Conservation (phyloP, 2,113 vertebrate genomes). For the Oxyura jamaicensis region DNA sequence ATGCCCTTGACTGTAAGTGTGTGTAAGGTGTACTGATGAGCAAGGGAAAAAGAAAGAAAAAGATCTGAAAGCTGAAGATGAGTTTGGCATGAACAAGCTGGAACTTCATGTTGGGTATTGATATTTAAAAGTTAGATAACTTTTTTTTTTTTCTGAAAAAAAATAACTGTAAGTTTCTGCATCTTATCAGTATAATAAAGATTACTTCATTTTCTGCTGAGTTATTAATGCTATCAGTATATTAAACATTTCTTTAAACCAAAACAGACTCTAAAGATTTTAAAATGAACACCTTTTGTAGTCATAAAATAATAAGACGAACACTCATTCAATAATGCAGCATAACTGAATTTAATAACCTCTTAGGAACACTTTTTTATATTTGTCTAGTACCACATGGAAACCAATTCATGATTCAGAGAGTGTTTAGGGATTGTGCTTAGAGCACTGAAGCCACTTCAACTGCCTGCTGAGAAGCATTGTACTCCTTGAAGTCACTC, state of each 20-base stretch:
- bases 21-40: slow-evolving; percentile 7
- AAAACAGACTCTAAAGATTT: background rate
- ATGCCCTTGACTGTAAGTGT: background rate
- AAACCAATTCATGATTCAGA: background rate
- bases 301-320: background rate
- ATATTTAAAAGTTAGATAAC: background rate
- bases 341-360: background rate
- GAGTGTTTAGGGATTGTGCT: background rate
- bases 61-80: background rate
- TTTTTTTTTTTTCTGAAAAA: background rate
- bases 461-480: background rate
- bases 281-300: background rate
- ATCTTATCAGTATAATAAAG: background rate
- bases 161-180: background rate
- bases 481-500: too few relatives aligned
- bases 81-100: background rate
- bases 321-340: background rate
- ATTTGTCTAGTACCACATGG: background rate
- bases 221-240: background rate
- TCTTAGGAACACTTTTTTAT: background rate
- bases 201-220: background rate
- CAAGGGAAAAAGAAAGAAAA: background rate
- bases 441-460: background rate
- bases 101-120: background rate
- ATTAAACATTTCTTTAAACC: background rate